Evolutionary conservation across 92 coral and sea anemone genomes (phyloP).

Genomic region (Galaxea fascicularis): DNA sequence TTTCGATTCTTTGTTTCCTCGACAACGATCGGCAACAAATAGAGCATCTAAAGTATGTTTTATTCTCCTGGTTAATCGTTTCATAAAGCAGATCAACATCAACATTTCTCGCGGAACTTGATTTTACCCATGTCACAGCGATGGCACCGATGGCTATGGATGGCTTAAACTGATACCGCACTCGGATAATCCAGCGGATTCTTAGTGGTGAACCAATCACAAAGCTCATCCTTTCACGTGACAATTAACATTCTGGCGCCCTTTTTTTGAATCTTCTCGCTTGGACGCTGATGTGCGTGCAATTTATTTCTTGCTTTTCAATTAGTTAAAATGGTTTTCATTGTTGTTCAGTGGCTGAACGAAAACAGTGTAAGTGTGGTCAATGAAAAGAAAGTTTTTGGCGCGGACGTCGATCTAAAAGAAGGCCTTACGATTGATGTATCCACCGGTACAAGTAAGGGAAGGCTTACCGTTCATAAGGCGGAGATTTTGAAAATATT

Average conservation of each 20-base stretch:
- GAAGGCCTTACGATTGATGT: background rate
- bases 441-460: background rate
- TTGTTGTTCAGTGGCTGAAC: background rate
- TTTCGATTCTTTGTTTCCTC: no score
- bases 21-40: slow-evolving; percentile 7
- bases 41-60: background rate
- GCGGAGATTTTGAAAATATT: background rate
- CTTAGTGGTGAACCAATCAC: background rate
- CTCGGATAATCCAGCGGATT: background rate
- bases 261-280: background rate
- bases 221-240: background rate
- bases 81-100: background rate
- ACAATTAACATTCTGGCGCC: background rate
- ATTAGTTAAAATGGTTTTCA: background rate
- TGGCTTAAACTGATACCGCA: background rate
- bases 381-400: background rate
- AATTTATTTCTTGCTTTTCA: background rate
- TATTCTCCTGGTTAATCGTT: background rate
- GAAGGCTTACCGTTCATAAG: background rate
- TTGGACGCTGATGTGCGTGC: background rate
- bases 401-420: background rate
- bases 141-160: background rate
- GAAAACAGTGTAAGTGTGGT: background rate
- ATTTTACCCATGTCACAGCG: no score
- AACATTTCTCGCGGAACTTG: no score